A percentile compares a stretch with the other conserved stretches of the same genome.
Conservation (phyloP, 2,888 invertebrate species). For the Melangyna quadrimaculata region DNA sequence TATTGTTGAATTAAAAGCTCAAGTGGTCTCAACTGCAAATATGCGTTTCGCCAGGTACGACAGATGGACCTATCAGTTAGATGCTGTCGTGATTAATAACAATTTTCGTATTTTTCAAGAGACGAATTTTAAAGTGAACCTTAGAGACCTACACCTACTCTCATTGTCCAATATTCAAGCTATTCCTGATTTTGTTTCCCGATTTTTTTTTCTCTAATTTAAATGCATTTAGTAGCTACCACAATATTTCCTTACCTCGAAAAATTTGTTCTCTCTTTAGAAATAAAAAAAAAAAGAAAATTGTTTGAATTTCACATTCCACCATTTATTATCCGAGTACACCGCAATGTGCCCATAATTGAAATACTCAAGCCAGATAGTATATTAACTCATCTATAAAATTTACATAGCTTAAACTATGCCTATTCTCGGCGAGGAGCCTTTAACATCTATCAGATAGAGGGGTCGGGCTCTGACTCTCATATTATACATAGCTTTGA, state of each 20-base stretch:
- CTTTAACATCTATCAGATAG: background rate
- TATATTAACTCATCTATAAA: conserved; percentile 23
- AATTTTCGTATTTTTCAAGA: too few species aligned
- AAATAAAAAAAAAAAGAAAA: background rate
- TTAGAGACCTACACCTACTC: too few species aligned
- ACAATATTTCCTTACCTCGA: background rate
- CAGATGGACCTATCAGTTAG: too few species aligned
- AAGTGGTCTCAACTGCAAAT: too few species aligned
- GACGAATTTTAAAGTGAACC: too few species aligned
- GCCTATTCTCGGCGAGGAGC: conserved; percentile 8
- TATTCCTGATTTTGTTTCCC: too few species aligned
- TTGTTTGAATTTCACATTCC: conserved; percentile 25
- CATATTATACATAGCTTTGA: background rate
- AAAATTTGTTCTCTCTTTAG: background rate
- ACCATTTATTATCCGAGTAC: background rate
- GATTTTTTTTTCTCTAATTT: background rate
- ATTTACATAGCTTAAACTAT: conserved; percentile 26
- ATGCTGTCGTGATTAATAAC: too few species aligned
- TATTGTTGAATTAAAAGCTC: too few species aligned
- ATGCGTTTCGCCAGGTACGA: too few species aligned
- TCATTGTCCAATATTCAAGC: too few species aligned
- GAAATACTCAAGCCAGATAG: conserved; percentile 15
- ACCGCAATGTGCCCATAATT: conserved; percentile 39
- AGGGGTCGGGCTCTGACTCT: background rate
- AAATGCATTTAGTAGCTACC: background rate